A percentile compares a stretch with the other conserved stretches of the same genome.
Evolutionary conservation across 2,888 invertebrate species (phyloP).

Genomic region (Pherbina coryleti): DNA sequence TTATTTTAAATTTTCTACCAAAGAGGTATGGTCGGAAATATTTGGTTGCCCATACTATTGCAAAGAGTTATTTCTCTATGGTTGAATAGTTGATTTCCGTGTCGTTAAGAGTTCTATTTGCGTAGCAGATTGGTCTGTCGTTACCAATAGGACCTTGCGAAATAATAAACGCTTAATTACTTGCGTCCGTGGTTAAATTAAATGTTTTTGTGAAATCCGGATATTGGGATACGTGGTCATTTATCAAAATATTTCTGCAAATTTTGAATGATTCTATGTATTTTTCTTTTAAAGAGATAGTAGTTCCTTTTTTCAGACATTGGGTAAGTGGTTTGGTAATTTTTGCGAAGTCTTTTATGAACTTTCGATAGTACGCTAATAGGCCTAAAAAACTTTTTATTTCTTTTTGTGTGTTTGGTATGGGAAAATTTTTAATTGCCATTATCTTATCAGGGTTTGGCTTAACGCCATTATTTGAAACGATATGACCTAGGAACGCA

Average conservation of each 20-base stretch:
- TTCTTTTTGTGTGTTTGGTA: too few relatives aligned
- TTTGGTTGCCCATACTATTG: too few relatives aligned
- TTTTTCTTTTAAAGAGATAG: not conserved
- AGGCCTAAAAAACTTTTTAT: not conserved
- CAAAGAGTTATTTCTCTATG: too few relatives aligned
- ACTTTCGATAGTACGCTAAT: slow-evolving; percentile 21
- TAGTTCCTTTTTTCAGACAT: slow-evolving; percentile 34
- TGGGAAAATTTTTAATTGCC: not conserved
- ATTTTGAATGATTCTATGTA: slow-evolving; percentile 38
- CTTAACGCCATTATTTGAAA: not conserved
- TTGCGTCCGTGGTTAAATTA: slow-evolving; percentile 39
- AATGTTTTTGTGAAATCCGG: slow-evolving; percentile 32
- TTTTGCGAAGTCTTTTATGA: slow-evolving; percentile 9
- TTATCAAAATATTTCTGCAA: slow-evolving; percentile 33
- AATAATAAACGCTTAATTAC: slow-evolving; percentile 48
- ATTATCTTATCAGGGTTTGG: not conserved
- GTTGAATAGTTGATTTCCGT: too few relatives aligned
- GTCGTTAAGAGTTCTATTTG: too few relatives aligned
- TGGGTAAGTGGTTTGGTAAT: slow-evolving; percentile 3
- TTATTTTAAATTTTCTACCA: too few relatives aligned
- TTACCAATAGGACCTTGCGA: too few relatives aligned
- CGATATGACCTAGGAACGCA: too few relatives aligned
- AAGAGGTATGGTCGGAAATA: too few relatives aligned
- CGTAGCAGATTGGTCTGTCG: too few relatives aligned
- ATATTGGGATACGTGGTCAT: slow-evolving; percentile 35